Percentiles rank a stretch among this genome's conserved stretches.
These are phyloP conservation scores for Lethocerus indicus DNA, from an alignment of 1,140 invertebrate genomes.

Conservation along the genomic window DNA sequence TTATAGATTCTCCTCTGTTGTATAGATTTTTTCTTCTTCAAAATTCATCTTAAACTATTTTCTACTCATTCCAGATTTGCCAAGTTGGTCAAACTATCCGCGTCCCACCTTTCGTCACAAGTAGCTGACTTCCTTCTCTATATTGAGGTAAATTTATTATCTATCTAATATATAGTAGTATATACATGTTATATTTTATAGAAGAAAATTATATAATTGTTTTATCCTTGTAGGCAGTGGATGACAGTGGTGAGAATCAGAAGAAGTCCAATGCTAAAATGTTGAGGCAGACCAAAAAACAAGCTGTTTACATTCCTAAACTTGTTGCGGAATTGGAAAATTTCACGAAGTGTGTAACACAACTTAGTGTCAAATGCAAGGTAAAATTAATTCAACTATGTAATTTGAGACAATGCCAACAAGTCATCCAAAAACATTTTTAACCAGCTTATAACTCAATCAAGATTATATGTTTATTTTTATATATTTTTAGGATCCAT, in stretches of 20 bases:
- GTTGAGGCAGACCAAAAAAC: slow-evolving; percentile 15
- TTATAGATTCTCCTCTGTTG: neutral
- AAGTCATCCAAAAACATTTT: no score
- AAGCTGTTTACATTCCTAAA: slow-evolving; percentile 17
- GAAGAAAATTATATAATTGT: neutral
- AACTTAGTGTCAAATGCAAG: slow-evolving; percentile 18
- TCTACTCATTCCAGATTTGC: slow-evolving; percentile 16
- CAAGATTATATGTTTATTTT: no score
- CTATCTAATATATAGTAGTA: neutral
- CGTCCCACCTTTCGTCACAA: slow-evolving; percentile 16
- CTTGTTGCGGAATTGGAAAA: slow-evolving; percentile 19
- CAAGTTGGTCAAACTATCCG: slow-evolving; percentile 19
- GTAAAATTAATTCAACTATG: no score
- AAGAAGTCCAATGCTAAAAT: slow-evolving; percentile 14
- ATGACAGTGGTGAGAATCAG: slow-evolving; percentile 18
- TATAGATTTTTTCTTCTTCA: no score
- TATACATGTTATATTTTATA: neutral
- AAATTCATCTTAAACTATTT: no score
- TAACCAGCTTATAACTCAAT: no score
- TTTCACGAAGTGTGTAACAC: slow-evolving; percentile 17
- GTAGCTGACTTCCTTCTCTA: slow-evolving; percentile 16
- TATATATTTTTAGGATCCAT: slow-evolving; percentile 15
- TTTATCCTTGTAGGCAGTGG: slow-evolving; percentile 20
- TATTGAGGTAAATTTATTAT: slow-evolving; percentile 14
- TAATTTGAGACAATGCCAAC: no score